Evolutionary conservation across 2,797 vertebrate genomes (phyloP).

Genomic region (Xerus rutilus): DNA sequence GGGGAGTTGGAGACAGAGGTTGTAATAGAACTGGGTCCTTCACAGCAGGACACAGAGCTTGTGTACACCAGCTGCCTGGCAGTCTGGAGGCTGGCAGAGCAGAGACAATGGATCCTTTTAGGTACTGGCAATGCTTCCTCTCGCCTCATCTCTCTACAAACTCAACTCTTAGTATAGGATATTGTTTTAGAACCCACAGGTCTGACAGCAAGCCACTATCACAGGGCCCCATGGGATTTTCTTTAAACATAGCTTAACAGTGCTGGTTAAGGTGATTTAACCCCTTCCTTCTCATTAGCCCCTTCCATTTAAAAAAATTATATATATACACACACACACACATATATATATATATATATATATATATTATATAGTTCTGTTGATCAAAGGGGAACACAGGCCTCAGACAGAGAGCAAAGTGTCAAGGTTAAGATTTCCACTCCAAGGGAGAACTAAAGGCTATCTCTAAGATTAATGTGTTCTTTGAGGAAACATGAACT

Average conservation of each 20-base stretch:
- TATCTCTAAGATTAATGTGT: neutral
- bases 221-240: neutral
- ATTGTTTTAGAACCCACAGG: neutral
- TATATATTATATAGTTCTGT: neutral
- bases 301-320: neutral
- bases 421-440: neutral
- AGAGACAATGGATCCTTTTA: neutral
- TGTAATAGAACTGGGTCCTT: neutral
- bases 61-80: rapidly evolving
- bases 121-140: neutral
- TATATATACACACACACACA: no score
- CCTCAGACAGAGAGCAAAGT: neutral
- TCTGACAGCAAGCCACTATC: neutral
- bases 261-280: neutral
- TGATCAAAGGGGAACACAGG: neutral
- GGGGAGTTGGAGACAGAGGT: neutral
- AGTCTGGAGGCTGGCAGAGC: neutral
- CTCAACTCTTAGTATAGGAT: neutral
- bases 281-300: neutral
- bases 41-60: neutral
- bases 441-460: neutral
- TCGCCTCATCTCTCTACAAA: neutral
- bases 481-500: neutral
- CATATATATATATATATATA: no score
- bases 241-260: neutral